Percentiles rank a stretch among this genome's conserved stretches.
phyloP scores from a whole-genome alignment of 1,140 invertebrate genomes.

The Apis laboriosa region DNA sequence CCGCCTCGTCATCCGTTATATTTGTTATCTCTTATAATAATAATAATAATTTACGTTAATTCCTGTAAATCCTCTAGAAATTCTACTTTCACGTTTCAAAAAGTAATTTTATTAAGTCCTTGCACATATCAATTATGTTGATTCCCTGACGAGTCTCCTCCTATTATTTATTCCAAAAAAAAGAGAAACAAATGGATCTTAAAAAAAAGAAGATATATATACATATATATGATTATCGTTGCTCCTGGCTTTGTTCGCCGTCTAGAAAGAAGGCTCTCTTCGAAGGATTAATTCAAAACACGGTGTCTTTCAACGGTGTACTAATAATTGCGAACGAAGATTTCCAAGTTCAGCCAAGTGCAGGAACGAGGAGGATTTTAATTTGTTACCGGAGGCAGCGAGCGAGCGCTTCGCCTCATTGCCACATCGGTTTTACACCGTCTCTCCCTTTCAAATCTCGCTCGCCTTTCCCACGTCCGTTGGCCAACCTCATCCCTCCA shows the following conservation, averaged over 20 bases:
- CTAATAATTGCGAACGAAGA: too few species aligned
- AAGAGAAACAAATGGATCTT: too few species aligned
- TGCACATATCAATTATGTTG: background rate
- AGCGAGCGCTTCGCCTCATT: background rate
- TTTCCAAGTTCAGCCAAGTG: slow-evolving; percentile 7
- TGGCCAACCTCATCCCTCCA: too few species aligned
- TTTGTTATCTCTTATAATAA: background rate
- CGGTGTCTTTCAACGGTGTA: background rate
- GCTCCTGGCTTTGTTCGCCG: too few species aligned
- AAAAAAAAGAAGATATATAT: too few species aligned
- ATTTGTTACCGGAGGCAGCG: slow-evolving; percentile 3
- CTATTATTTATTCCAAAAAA: background rate
- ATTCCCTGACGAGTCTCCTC: background rate
- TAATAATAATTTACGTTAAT: background rate
- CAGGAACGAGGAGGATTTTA: background rate
- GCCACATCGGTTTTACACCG: slow-evolving; percentile 11
- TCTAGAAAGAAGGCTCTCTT: background rate
- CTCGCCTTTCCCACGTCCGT: too few species aligned
- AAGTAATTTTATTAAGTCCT: background rate
- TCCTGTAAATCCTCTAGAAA: background rate
- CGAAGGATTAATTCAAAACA: background rate
- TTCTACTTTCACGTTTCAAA: background rate
- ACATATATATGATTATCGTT: too few species aligned
- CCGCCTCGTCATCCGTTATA: background rate
- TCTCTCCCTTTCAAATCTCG: too few species aligned